Conservation (phyloP, 2,797 vertebrate species). For the Cyclopterus lumpus region DNA sequence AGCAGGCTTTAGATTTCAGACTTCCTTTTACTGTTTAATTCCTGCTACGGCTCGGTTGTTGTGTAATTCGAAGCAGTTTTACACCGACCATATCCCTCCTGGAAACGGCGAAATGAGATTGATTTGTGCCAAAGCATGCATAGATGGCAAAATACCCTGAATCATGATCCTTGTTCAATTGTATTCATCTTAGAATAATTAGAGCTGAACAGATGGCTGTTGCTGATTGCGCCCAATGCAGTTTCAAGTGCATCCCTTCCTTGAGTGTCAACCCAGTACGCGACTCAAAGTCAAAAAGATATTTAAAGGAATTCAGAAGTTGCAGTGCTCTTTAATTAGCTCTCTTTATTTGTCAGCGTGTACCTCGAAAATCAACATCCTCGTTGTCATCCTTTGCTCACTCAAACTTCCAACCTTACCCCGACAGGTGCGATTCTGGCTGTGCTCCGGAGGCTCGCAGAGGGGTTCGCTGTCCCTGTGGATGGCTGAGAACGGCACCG, state of each 20-base stretch:
- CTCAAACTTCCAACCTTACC: background rate
- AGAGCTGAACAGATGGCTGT: conserved; percentile 56
- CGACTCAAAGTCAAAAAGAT: conserved; percentile 19
- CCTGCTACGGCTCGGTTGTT: conserved; percentile 27
- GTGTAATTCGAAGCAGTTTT: conserved; percentile 41
- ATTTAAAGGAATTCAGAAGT: conserved; percentile 1
- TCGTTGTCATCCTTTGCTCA: background rate
- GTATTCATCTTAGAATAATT: conserved; percentile 66
- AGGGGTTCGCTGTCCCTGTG: conserved; percentile 88
- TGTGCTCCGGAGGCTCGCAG: conserved; percentile 87
- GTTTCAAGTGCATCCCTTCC: conserved; percentile 34
- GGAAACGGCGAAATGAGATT: conserved; percentile 45
- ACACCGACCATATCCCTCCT: conserved; percentile 30
- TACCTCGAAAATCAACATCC: background rate
- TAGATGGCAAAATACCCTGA: conserved; percentile 44
- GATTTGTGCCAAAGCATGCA: conserved; percentile 46
- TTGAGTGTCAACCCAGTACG: conserved; percentile 29
- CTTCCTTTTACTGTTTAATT: conserved; percentile 45
- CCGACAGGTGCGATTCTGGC: conserved; percentile 90
- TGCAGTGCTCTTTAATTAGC: background rate
- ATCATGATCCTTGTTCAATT: conserved; percentile 55
- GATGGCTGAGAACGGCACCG: conserved; percentile 91
- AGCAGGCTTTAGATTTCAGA: conserved; percentile 30
- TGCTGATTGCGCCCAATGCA: conserved; percentile 51
- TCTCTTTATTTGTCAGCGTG: background rate